Conservation (phyloP, 2,113 vertebrate species). For the Piaya cayana region DNA sequence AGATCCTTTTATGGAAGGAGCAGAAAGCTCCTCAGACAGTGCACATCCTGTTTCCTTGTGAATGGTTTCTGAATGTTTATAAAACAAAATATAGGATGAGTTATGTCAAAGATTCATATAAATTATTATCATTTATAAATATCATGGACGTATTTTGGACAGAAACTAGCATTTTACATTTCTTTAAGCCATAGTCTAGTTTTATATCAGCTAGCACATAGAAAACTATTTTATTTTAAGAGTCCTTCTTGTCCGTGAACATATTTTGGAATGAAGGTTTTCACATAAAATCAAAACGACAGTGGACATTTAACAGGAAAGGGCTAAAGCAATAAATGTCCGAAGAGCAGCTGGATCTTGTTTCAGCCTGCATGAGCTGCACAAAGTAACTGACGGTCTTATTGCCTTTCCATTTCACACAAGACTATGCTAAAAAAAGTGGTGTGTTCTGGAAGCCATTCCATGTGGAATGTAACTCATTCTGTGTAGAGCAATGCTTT, state of each 20-base stretch:
- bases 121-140: constrained; percentile 49
- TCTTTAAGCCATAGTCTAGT: neutral
- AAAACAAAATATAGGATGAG: constrained; percentile 55
- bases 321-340: constrained; percentile 61
- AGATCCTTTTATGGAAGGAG: constrained; percentile 63
- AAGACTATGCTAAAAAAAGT: constrained; percentile 34
- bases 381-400: constrained; percentile 58
- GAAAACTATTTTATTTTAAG: constrained; percentile 8
- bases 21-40: constrained; percentile 36
- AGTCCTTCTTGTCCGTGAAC: constrained; percentile 7
- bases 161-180: constrained; percentile 31
- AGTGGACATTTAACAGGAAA: constrained; percentile 63
- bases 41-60: constrained; percentile 26
- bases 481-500: neutral
- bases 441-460: constrained; percentile 38
- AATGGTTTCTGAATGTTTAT: constrained; percentile 49
- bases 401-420: constrained; percentile 46
- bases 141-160: neutral
- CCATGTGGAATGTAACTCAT: constrained; percentile 9
- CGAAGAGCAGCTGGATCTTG: constrained; percentile 62
- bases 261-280: constrained; percentile 35
- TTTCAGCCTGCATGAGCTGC: constrained; percentile 37
- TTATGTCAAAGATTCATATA: constrained; percentile 34
- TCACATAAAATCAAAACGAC: constrained; percentile 64
- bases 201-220: neutral